A percentile compares a stretch with the other conserved stretches of the same genome.
Conservation (phyloP, 1,140 invertebrate genomes). For the Notospermus geniculatus region DNA sequence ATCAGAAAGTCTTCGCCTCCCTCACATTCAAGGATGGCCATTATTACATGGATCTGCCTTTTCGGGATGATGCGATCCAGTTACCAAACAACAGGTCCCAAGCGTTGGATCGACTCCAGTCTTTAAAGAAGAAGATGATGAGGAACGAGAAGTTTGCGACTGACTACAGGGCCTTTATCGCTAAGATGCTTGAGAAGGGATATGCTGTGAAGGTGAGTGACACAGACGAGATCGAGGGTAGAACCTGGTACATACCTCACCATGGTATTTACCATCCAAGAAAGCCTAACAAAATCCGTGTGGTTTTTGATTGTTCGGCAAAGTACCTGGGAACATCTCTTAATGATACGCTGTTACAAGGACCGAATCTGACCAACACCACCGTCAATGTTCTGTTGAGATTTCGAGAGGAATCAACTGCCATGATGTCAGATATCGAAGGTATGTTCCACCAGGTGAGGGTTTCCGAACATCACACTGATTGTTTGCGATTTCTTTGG, state of each 20-base stretch:
- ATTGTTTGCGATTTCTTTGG: constrained; percentile 18
- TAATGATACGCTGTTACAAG: constrained; percentile 23
- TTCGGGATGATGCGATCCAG: not conserved
- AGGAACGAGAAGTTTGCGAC: not conserved
- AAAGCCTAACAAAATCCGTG: constrained; percentile 24
- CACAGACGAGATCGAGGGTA: constrained; percentile 3
- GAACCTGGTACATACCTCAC: constrained; percentile 28
- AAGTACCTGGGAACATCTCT: constrained; percentile 21
- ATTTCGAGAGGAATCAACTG: constrained; percentile 18
- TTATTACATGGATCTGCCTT: constrained; percentile 8
- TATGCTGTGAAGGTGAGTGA: constrained; percentile 9
- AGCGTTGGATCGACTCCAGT: not conserved
- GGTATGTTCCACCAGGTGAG: constrained; percentile 22
- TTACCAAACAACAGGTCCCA: not conserved
- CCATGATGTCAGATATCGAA: constrained; percentile 18
- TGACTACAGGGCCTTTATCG: not conserved
- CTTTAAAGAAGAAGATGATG: not conserved
- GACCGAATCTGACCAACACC: constrained; percentile 24
- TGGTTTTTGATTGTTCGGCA: constrained; percentile 28
- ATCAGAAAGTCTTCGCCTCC: not conserved
- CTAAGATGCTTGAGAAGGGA: not conserved
- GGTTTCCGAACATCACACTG: constrained; percentile 12
- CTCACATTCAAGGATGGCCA: not conserved
- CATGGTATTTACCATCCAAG: constrained; percentile 26
- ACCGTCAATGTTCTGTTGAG: constrained; percentile 17